Percentiles rank a stretch among this genome's conserved stretches.
phyloP scores from a whole-genome alignment of 2,113 vertebrate species.

The Poecilia latipinna region DNA sequence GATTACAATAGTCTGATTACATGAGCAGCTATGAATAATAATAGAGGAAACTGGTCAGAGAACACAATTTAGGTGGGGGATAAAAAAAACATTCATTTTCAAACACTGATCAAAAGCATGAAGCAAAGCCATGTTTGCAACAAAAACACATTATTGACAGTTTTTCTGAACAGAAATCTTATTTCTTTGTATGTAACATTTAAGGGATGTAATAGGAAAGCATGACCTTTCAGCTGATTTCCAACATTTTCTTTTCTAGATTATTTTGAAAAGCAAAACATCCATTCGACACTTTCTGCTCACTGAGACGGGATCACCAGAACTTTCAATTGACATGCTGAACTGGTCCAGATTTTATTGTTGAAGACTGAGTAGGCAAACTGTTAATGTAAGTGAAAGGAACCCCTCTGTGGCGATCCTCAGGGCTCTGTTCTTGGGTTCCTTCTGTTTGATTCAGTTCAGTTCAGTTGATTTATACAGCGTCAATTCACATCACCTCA shows the following conservation, averaged over 20 bases:
- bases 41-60: slow-evolving; percentile 8
- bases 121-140: not conserved
- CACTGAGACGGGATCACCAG: too few relatives aligned
- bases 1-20: slow-evolving; percentile 43
- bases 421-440: not conserved
- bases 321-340: too few relatives aligned
- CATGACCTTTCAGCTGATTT: not conserved
- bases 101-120: not conserved
- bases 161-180: not conserved
- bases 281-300: not conserved
- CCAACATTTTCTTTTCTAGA: too few relatives aligned
- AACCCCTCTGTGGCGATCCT: not conserved
- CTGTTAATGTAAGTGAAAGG: not conserved
- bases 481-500: too few relatives aligned
- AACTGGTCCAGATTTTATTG: not conserved
- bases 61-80: not conserved
- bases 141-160: too few relatives aligned
- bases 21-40: slow-evolving; percentile 37
- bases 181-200: not conserved
- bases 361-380: not conserved
- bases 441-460: too few relatives aligned
- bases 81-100: not conserved
- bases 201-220: not conserved
- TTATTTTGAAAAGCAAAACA: not conserved
- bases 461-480: too few relatives aligned